phyloP scores from a whole-genome alignment of 1,140 invertebrate species.

The Lepeophtheirus salmonis region DNA sequence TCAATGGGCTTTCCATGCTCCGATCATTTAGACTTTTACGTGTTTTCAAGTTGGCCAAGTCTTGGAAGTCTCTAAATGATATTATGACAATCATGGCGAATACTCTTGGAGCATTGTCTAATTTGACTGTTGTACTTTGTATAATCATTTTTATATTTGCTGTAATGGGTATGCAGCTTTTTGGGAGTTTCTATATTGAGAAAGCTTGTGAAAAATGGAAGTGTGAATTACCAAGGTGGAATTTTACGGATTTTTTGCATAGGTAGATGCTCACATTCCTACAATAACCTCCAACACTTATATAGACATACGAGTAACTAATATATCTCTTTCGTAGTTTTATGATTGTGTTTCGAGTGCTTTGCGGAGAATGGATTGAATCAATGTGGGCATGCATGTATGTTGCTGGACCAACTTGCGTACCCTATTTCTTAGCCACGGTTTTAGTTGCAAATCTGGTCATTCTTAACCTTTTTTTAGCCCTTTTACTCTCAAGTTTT shows the following conservation, averaged over 20 bases:
- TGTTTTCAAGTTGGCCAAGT: slow-evolving; percentile 96
- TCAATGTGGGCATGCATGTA: slow-evolving; percentile 94
- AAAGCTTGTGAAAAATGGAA: slow-evolving; percentile 26
- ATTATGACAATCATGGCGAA: slow-evolving; percentile 93
- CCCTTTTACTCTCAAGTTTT: slow-evolving; percentile 90
- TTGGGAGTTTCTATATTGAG: slow-evolving; percentile 73
- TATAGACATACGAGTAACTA: too few relatives aligned
- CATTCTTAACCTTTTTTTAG: slow-evolving; percentile 90
- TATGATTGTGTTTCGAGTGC: slow-evolving; percentile 89
- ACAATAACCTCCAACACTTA: too few relatives aligned
- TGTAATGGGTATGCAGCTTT: slow-evolving; percentile 93
- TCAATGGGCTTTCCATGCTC: slow-evolving; percentile 82
- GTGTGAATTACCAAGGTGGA: slow-evolving; percentile 56
- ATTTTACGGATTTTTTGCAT: slow-evolving; percentile 90
- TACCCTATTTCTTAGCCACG: slow-evolving; percentile 91
- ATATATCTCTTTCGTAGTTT: too few relatives aligned
- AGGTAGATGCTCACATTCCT: slow-evolving; percentile 37
- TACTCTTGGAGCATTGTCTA: slow-evolving; percentile 88
- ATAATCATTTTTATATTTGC: slow-evolving; percentile 98
- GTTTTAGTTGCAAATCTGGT: slow-evolving; percentile 94
- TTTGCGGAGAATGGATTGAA: slow-evolving; percentile 96
- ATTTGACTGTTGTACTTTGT: slow-evolving; percentile 83
- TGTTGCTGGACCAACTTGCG: slow-evolving; percentile 68
- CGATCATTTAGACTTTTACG: slow-evolving; percentile 93
- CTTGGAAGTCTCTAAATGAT: slow-evolving; percentile 91